These are phyloP conservation scores for Callopanchax toddi DNA, from an alignment of 2,113 vertebrate genomes.

Conservation along the genomic window DNA sequence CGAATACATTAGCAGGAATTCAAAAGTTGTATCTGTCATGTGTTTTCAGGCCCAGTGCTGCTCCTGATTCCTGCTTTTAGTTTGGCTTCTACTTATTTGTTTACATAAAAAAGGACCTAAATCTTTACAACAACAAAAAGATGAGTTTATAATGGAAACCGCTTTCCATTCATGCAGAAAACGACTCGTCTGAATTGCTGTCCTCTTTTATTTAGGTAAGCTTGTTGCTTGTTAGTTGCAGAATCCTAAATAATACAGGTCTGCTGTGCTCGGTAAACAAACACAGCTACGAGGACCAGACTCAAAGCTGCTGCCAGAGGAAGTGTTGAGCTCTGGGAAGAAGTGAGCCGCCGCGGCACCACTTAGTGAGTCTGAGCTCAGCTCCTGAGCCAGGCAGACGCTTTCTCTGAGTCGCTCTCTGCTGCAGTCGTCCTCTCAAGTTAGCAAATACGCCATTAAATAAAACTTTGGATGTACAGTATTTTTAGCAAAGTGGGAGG, in stretches of 20 bases:
- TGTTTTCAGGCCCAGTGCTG: not conserved
- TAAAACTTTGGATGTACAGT: slow-evolving; percentile 37
- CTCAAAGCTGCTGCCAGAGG: slow-evolving; percentile 17
- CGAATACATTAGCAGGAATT: no score
- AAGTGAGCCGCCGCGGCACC: slow-evolving; percentile 15
- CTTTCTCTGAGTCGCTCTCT: slow-evolving; percentile 24
- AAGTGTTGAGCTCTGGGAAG: slow-evolving; percentile 20
- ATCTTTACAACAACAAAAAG: not conserved
- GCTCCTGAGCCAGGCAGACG: slow-evolving; percentile 17
- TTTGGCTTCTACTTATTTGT: not conserved
- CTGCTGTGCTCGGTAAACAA: slow-evolving; percentile 41
- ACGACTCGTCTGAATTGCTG: not conserved
- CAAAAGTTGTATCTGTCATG: not conserved
- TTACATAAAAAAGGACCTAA: not conserved
- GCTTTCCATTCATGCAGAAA: not conserved
- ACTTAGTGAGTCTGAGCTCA: slow-evolving; percentile 28
- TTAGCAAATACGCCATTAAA: slow-evolving; percentile 41
- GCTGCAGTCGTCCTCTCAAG: slow-evolving; percentile 29
- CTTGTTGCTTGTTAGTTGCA: slow-evolving; percentile 3
- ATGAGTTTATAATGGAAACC: not conserved
- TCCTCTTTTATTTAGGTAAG: not conserved
- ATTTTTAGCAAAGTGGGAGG: slow-evolving; percentile 43
- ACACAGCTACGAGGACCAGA: slow-evolving; percentile 14
- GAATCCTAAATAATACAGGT: slow-evolving; percentile 12
- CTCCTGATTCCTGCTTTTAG: not conserved